Percentiles rank a stretch among this genome's conserved stretches.
Evolutionary conservation across 64 coral and sea anemone species (phyloP).

Genomic region (Hydrozoanthus tunicans): DNA sequence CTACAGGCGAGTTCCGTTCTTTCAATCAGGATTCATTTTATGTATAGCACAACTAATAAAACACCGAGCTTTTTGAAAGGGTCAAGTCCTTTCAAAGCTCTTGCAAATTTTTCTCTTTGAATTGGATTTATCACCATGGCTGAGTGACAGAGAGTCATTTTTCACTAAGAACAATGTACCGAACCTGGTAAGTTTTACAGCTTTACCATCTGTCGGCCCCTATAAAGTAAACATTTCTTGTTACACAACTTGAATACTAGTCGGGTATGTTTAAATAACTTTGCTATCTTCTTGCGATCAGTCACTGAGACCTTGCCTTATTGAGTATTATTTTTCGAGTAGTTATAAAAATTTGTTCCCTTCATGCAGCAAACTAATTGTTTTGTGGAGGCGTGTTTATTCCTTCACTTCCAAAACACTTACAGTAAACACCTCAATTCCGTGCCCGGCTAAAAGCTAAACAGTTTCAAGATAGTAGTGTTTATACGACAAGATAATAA

Average conservation of each 20-base stretch:
- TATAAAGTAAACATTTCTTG: not conserved
- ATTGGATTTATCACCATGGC: no score
- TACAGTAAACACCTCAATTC: slow-evolving; percentile 54
- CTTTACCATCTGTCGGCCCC: not conserved
- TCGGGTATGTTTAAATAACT: slow-evolving; percentile 41
- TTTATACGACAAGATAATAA: slow-evolving; percentile 58
- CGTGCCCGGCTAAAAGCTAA: slow-evolving; percentile 9
- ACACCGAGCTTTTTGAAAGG: no score
- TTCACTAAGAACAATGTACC: no score
- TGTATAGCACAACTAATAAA: no score
- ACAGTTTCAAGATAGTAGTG: slow-evolving; percentile 39
- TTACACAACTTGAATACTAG: not conserved
- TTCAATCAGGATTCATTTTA: no score
- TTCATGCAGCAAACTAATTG: not conserved
- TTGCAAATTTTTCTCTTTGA: no score
- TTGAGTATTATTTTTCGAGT: not conserved
- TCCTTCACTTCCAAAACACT: slow-evolving; percentile 25
- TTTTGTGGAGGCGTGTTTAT: slow-evolving; percentile 36
- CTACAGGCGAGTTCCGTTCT: no score
- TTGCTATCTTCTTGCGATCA: not conserved
- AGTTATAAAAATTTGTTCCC: not conserved
- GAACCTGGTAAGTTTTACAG: not conserved
- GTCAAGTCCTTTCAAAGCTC: no score
- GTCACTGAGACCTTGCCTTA: not conserved
- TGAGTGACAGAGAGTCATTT: no score